Evolutionary conservation across 2,888 invertebrate species (phyloP).

Genomic region (Drosophila planitibia): DNA sequence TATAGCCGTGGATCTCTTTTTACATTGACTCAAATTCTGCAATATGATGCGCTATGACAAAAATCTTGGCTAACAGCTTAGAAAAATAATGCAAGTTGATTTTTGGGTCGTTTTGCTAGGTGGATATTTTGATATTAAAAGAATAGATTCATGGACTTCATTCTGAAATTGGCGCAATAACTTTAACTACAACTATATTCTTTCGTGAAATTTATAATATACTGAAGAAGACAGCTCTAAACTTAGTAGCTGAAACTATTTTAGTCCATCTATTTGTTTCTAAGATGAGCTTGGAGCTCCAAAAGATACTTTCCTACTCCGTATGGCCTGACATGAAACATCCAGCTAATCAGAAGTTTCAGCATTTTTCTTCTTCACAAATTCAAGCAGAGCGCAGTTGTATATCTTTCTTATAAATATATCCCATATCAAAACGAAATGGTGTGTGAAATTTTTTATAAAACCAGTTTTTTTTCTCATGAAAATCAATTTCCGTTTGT

Average conservation of each 20-base stretch:
- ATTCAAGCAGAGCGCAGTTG: neutral
- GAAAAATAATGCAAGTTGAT: slow-evolving; percentile 34
- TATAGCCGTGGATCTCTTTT: slow-evolving; percentile 7
- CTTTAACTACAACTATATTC: neutral
- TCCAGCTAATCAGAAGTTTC: neutral
- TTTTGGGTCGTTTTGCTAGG: slow-evolving; percentile 9
- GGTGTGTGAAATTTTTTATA: neutral
- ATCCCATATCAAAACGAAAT: neutral
- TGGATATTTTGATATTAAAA: neutral
- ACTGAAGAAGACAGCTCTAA: neutral
- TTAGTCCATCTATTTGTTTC: neutral
- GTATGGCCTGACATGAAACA: neutral
- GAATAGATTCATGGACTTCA: neutral
- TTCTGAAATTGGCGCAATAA: neutral
- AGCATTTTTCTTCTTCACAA: neutral
- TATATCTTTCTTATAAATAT: neutral
- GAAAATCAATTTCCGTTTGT: slow-evolving; percentile 60
- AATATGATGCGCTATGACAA: slow-evolving; percentile 18
- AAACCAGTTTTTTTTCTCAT: slow-evolving; percentile 60
- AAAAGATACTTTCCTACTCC: neutral
- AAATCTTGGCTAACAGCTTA: slow-evolving; percentile 26
- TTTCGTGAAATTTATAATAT: neutral
- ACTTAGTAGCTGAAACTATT: no score
- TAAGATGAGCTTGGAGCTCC: neutral
- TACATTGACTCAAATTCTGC: slow-evolving; percentile 1